phyloP scores from a whole-genome alignment of 2,797 vertebrate species.

The Salarias fasciatus region DNA sequence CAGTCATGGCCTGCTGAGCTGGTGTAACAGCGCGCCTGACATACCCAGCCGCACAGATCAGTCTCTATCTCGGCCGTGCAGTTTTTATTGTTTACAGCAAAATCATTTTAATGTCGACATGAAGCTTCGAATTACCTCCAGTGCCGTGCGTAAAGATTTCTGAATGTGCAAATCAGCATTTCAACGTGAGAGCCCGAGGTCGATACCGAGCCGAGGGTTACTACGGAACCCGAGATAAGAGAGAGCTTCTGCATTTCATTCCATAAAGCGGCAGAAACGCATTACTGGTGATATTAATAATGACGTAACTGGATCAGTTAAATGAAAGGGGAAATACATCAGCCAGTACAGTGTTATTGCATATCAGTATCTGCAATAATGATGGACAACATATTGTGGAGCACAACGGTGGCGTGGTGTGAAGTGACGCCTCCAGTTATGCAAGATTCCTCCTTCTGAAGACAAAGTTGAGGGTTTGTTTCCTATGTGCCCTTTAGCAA shows the following conservation, averaged over 20 bases:
- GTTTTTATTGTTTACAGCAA: conserved; percentile 33
- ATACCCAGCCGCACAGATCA: conserved; percentile 36
- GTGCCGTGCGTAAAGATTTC: no score
- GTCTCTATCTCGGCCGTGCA: conserved; percentile 21
- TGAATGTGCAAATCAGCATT: no score
- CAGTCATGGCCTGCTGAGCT: conserved; percentile 51
- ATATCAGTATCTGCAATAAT: neutral
- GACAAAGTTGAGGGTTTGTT: no score
- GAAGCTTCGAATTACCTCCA: conserved; percentile 15
- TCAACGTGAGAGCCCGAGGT: neutral
- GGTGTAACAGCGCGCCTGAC: conserved; percentile 42
- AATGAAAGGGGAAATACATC: neutral
- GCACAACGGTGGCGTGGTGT: no score
- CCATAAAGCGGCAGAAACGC: neutral
- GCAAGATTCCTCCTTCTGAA: no score
- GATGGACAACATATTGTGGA: neutral
- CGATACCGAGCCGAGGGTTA: conserved; percentile 3
- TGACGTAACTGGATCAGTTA: neutral
- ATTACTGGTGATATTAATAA: neutral
- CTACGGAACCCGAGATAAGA: neutral
- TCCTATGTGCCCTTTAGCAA: no score
- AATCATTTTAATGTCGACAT: conserved; percentile 5
- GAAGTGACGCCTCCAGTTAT: no score
- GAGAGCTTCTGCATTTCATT: neutral
- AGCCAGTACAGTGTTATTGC: neutral